Conservation (phyloP, 2,888 invertebrate genomes). For the Caenorhabditis uteleia region DNA sequence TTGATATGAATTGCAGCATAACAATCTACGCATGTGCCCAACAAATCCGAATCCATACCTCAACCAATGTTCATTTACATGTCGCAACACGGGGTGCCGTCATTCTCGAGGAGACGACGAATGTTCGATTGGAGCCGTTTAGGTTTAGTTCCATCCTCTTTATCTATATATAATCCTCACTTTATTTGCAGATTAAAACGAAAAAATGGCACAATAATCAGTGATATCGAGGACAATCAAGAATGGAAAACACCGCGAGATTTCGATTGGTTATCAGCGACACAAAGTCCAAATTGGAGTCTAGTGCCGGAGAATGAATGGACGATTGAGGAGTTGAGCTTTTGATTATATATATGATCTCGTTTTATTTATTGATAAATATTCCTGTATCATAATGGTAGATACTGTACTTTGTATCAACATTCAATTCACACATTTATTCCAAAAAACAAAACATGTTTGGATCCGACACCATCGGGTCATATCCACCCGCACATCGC, state of each 20-base stretch:
- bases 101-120: constrained; percentile 44
- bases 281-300: constrained; percentile 52
- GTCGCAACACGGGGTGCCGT: constrained; percentile 48
- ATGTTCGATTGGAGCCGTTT: constrained; percentile 35
- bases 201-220: constrained; percentile 7
- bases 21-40: constrained; percentile 45
- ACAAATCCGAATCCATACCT: constrained; percentile 55
- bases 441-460: too few species aligned
- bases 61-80: constrained; percentile 28
- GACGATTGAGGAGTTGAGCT: constrained; percentile 13
- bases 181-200: constrained; percentile 22
- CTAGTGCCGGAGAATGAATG: constrained; percentile 27
- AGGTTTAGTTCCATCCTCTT: constrained; percentile 10
- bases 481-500: too few species aligned
- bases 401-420: too few species aligned
- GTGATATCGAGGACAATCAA: constrained; percentile 19
- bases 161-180: too few species aligned
- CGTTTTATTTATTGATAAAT: too few species aligned
- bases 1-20: constrained; percentile 16
- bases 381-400: too few species aligned
- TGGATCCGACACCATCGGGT: too few species aligned
- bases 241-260: constrained; percentile 44
- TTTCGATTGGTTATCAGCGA: constrained; percentile 53
- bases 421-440: too few species aligned
- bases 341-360: too few species aligned